Conservation (phyloP, 2,888 invertebrate genomes). For the Caenorhabditis sinica region DNA sequence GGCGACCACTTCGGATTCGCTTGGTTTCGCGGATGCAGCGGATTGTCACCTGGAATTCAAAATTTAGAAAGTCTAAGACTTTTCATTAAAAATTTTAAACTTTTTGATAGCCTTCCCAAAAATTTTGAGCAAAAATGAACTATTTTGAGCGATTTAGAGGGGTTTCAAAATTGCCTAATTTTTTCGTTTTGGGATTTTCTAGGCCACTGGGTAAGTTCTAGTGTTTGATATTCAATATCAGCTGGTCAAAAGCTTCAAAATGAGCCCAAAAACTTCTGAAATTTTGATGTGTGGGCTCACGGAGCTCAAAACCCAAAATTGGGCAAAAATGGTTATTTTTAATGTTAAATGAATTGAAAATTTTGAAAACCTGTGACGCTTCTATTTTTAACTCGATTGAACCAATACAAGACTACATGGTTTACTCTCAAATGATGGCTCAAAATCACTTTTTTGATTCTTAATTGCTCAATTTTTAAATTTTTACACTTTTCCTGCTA, state of each 20-base stretch:
- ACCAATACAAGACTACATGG: too few species aligned
- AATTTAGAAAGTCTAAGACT: too few species aligned
- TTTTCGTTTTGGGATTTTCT: constrained; percentile 11
- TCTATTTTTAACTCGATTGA: too few species aligned
- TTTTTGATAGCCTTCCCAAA: background rate
- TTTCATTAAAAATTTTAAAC: background rate
- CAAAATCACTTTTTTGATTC: too few species aligned
- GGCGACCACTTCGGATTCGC: constrained; percentile 57
- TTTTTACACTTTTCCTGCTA: background rate
- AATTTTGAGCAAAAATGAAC: background rate
- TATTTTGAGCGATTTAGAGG: background rate
- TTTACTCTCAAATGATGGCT: too few species aligned
- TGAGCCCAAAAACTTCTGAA: background rate
- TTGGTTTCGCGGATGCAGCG: constrained; percentile 62
- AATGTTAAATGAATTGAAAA: too few species aligned
- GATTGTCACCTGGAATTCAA: constrained; percentile 60
- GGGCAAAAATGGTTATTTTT: too few species aligned
- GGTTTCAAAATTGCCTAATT: background rate
- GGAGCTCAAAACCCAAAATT: background rate
- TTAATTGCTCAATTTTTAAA: background rate
- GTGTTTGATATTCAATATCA: background rate
- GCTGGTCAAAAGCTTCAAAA: background rate
- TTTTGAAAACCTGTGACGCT: too few species aligned
- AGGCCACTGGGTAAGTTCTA: background rate
- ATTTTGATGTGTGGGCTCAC: background rate